Percentiles rank a stretch among this genome's conserved stretches.
Conservation (phyloP, 2,797 vertebrate species). For the Gobio occitaniae region DNA sequence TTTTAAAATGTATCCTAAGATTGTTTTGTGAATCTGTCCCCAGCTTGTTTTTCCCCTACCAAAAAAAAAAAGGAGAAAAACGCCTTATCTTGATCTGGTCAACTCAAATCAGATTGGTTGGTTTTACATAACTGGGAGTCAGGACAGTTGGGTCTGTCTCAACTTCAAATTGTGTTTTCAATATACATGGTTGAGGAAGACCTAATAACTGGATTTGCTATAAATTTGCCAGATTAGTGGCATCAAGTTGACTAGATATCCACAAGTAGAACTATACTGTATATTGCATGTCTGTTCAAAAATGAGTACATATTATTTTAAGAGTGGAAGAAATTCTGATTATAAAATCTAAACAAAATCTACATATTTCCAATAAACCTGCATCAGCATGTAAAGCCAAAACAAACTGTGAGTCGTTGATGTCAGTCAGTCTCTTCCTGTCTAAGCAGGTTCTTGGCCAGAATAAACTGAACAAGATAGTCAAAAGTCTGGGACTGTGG, state of each 20-base stretch:
- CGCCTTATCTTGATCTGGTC: background rate
- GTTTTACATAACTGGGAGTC: background rate
- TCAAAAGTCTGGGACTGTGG: slow-evolving; percentile 1
- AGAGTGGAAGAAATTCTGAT: background rate
- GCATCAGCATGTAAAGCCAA: background rate
- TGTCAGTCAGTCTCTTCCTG: background rate
- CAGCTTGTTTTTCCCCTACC: too few relatives aligned
- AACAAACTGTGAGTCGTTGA: background rate
- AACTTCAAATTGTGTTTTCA: background rate
- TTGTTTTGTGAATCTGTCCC: too few relatives aligned
- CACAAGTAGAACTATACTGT: background rate
- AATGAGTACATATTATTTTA: background rate
- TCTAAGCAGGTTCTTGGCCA: background rate
- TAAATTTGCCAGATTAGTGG: background rate
- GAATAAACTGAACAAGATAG: background rate
- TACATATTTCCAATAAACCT: background rate
- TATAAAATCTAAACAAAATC: background rate
- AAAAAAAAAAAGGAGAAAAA: background rate
- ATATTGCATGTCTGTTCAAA: background rate
- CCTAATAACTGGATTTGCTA: background rate
- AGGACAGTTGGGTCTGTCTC: background rate
- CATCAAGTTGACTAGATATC: background rate
- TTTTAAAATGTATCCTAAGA: too few relatives aligned
- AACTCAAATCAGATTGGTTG: background rate
- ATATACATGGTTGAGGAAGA: background rate